Conservation (phyloP, 1,140 invertebrate species). For the Penaeus chinensis region DNA sequence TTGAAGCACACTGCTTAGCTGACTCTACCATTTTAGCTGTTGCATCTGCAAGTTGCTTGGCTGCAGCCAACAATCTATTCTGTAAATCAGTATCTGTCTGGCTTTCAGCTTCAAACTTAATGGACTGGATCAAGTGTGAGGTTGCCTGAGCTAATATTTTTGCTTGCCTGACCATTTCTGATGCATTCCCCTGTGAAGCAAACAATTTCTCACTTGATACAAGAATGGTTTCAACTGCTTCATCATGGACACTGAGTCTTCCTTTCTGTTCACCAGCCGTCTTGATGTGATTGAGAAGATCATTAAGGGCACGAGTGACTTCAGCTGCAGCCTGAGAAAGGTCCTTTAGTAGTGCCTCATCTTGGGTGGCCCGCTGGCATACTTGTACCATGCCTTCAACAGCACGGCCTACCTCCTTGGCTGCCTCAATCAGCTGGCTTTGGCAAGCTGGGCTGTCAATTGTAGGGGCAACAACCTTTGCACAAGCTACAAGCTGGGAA, state of each 20-base stretch:
- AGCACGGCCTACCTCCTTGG: constrained; percentile 90
- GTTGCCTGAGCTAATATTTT: constrained; percentile 80
- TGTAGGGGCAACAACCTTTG: constrained; percentile 82
- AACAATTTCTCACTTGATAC: constrained; percentile 90
- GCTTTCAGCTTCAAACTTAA: constrained; percentile 76
- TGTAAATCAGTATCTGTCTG: constrained; percentile 92
- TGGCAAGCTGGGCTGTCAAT: constrained; percentile 93
- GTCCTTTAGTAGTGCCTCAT: constrained; percentile 80
- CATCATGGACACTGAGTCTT: constrained; percentile 77
- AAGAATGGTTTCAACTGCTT: constrained; percentile 89
- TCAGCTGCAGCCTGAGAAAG: constrained; percentile 86
- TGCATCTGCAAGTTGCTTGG: constrained; percentile 93
- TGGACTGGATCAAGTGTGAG: constrained; percentile 90
- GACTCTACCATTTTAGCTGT: constrained; percentile 97
- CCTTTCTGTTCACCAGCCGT: constrained; percentile 67
- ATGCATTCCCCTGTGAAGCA: constrained; percentile 83
- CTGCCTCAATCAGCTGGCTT: constrained; percentile 91
- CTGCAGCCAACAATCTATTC: constrained; percentile 87
- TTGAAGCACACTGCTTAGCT: constrained; percentile 88
- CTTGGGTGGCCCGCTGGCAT: constrained; percentile 79
- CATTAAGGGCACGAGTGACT: constrained; percentile 89
- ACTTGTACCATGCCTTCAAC: constrained; percentile 91
- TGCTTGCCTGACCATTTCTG: constrained; percentile 95
- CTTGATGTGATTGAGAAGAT: constrained; percentile 91
- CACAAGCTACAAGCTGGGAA: constrained; percentile 96